Base-by-base conservation (phyloP, 2,888 invertebrate genomes). In the Agonopterix alstromeriana region DNA sequence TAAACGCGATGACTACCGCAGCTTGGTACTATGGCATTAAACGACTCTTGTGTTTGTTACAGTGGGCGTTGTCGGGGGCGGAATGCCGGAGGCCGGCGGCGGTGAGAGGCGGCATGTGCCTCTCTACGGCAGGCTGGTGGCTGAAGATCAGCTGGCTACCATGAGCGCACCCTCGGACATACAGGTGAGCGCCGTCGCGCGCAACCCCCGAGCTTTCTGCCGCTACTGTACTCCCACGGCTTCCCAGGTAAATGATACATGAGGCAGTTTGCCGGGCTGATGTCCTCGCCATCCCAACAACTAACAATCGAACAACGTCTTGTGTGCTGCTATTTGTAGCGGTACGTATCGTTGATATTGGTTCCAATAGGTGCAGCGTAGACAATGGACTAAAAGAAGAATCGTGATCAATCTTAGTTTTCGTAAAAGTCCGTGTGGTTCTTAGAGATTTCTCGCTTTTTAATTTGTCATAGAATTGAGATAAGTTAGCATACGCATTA, bases 81-180 rank as follows among this genome's bases (percentile, higher is more conserved):
- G 82, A 63, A 81, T 84, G 71, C 81, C 83, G 53, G 85, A 85
- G 64, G 73, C 82, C 58, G 82, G 83, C 53, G 78, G 80, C 52
- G 85, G 84, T 60, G 88, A 88, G 71, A 89, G 92, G 77, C 91
- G 94, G 77, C 94, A 94, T 82, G 94, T 93, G 72, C 95, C 96
- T 63, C 92, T 97, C 67, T 97, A 97, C 85, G 97, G 97, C 67
- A 92, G 97, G 73, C 92, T 97, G 89, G 96, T 97, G 71, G 94
- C 94, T 71, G 97, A 96, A 90, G 97, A 97, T 77, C 95, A 95
- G 82, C 91, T 96, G 73, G 90, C 91, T 63, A 75, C 86, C 65
- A 84, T 91, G 83, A 90, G 91, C 77, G 90, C 88, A 77, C 91
- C 90, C 66, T 91, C 91, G 70, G 93, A 92, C 89, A 93, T 93